Evolutionary conservation across 2,888 invertebrate genomes (phyloP), one percentile per base, ranked within the genome.

Genomic region (Agapostemon virescens): DNA sequence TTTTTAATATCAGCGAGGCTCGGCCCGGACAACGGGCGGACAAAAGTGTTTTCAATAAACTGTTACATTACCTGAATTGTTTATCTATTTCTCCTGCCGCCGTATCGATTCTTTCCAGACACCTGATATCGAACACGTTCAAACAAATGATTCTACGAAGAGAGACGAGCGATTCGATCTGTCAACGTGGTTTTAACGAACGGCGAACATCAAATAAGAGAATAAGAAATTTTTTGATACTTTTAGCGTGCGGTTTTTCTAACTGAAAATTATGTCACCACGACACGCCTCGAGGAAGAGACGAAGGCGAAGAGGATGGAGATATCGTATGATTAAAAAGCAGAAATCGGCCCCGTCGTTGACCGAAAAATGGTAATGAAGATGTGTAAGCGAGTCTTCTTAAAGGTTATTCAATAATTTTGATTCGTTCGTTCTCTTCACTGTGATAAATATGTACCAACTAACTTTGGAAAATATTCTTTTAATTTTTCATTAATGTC

Each of bases 11-110:
- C 92, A 91, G 90, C 90, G 90, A 90, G 88, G 88, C 89, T 90
- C 90, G 88, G 86, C 87, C 89, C 90, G 88, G 82, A 85, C 86
- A 88, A 86, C 87, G 90, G 87, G 88, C 88, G 86, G 80, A 89
- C 85, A 88, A 91, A 88, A 90, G 88, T 91, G 91, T 92, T 92
- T 92, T 92, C 90, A 92, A 92, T 92, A 92, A 92, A 92, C 91
- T 92, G 91, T 92, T 92, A 92, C 87, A 92, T 91, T 92, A 92
- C 88, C 91, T 92, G 90, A 92, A 69, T 7, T 11, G 0, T 15
- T 15, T n/a, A 36, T 36, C 13, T 17, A 61, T 33, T 55, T 73
- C 77, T 55, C 23, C 67, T 45, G 33, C 36, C 55, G 30, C 52
- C n/a, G 0, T 17, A n/a, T 52, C 17, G 3, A 40, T 20, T 5